Conservation (phyloP, 2,797 vertebrate species). For the Coregonus suidteri region DNA sequence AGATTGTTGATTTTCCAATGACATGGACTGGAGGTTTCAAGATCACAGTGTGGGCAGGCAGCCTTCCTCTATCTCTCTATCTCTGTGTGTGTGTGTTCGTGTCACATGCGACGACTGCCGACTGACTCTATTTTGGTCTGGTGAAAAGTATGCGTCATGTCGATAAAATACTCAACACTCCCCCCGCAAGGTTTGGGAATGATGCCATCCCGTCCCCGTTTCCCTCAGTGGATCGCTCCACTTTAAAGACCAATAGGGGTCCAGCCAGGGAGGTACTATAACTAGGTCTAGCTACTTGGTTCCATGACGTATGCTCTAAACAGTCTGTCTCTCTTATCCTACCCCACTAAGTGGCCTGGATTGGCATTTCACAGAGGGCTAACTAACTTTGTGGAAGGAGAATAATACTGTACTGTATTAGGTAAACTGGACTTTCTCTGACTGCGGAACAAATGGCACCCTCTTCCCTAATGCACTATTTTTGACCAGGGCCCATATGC, state of each 20-base stretch:
- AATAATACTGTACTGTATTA: no score
- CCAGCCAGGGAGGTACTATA: constrained; percentile 66
- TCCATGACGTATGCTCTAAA: constrained; percentile 56
- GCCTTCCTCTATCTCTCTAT: not conserved
- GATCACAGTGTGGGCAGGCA: constrained; percentile 53
- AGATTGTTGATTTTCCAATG: constrained; percentile 74
- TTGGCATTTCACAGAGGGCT: not conserved
- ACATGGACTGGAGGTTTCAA: constrained; percentile 66
- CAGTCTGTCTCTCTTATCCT: constrained; percentile 36
- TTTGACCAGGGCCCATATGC: no score
- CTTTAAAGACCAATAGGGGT: constrained; percentile 47
- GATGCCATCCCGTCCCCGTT: constrained; percentile 36
- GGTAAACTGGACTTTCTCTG: no score
- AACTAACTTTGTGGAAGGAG: not conserved
- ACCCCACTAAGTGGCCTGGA: constrained; percentile 10
- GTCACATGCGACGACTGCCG: constrained; percentile 9
- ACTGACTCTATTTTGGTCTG: constrained; percentile 62
- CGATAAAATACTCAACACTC: constrained; percentile 33
- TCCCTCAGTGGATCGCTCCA: constrained; percentile 47
- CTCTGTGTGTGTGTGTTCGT: constrained; percentile 30
- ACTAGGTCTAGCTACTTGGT: constrained; percentile 49
- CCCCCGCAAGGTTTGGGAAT: constrained; percentile 24
- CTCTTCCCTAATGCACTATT: no score
- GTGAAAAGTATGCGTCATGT: constrained; percentile 41
- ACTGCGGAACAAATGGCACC: no score